Percentiles rank a stretch among this genome's conserved stretches.
These are phyloP conservation scores for Hafferia zeledoni DNA, from an alignment of 2,797 vertebrate species.

Conservation along the genomic window DNA sequence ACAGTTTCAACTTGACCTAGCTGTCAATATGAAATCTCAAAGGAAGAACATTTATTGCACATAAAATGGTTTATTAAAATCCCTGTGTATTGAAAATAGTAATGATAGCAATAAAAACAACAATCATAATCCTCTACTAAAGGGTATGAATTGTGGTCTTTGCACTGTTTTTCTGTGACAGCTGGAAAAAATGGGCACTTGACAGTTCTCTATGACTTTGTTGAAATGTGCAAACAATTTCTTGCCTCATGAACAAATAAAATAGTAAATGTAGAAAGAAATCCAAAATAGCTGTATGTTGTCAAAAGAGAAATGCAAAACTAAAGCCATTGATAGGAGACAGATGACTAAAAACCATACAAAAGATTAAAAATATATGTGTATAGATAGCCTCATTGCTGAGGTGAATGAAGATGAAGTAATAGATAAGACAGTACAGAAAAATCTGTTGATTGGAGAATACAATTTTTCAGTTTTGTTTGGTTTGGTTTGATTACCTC, in stretches of 20 bases:
- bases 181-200: neutral
- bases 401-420: neutral
- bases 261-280: neutral
- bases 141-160: neutral
- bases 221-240: neutral
- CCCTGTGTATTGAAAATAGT: neutral
- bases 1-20: neutral
- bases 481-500: neutral
- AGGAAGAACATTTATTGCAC: neutral
- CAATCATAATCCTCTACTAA: neutral
- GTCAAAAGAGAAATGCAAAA: neutral
- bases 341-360: neutral
- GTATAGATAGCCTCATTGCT: neutral
- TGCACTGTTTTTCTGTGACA: neutral
- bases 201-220: neutral
- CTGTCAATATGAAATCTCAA: neutral
- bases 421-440: neutral
- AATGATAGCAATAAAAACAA: neutral
- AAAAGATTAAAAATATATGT: neutral
- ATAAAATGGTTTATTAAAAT: neutral
- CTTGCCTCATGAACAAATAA: neutral
- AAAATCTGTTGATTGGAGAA: neutral
- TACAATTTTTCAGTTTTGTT: neutral
- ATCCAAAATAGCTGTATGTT: neutral
- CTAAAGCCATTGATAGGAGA: neutral